Evolutionary conservation across 2,113 vertebrate genomes (phyloP).

Genomic region (Engraulis encrasicolus): DNA sequence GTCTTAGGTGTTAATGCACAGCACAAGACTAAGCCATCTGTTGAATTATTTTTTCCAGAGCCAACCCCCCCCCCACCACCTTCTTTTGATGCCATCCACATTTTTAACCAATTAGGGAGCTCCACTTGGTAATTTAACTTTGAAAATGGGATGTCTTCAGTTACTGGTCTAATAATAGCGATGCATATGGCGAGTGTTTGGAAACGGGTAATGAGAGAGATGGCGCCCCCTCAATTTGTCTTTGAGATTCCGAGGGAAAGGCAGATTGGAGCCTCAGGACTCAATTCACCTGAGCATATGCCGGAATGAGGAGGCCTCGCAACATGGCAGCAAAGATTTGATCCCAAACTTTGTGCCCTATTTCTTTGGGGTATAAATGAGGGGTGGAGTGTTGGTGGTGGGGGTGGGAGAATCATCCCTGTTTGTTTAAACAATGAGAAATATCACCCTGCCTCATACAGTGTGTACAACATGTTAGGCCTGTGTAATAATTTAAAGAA

Average conservation of each 20-base stretch:
- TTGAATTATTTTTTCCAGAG: conserved; percentile 76
- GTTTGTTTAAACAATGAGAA: neutral
- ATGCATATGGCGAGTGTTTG: conserved; percentile 77
- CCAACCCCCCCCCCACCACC: no score
- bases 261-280: conserved; percentile 76
- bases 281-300: conserved; percentile 72
- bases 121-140: conserved; percentile 75
- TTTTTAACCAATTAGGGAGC: conserved; percentile 76
- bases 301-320: conserved; percentile 56
- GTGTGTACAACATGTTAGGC: neutral
- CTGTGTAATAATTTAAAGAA: conserved; percentile 11
- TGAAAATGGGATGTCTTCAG: conserved; percentile 75
- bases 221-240: conserved; percentile 73
- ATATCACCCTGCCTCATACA: neutral
- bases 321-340: conserved; percentile 44
- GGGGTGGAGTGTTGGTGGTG: no score
- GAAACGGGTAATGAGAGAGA: conserved; percentile 73
- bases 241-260: conserved; percentile 70
- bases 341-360: conserved; percentile 43
- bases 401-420: neutral
- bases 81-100: conserved; percentile 66
- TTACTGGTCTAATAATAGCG: conserved; percentile 72
- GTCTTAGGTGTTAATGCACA: conserved; percentile 79
- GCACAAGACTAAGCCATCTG: conserved; percentile 81
- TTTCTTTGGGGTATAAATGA: conserved; percentile 30